These are phyloP conservation scores for Phycodurus eques DNA, from an alignment of 2,113 vertebrate genomes.

Conservation along the genomic window DNA sequence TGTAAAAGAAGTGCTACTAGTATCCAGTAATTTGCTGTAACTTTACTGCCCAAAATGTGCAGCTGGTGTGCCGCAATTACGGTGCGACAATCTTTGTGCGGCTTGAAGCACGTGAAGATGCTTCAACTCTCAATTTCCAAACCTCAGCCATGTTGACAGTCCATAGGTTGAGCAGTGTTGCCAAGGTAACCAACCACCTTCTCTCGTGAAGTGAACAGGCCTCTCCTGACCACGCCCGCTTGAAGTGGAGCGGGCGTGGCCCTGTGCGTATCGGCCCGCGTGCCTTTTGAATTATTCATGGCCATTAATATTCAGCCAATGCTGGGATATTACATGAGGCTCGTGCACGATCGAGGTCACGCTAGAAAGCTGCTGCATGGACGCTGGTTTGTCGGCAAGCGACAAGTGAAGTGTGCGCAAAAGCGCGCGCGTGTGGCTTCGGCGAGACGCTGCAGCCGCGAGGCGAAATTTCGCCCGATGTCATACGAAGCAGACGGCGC, in stretches of 20 bases:
- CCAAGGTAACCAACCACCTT: not conserved
- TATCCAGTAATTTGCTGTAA: not conserved
- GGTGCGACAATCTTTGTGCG: no score
- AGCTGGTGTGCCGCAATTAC: no score
- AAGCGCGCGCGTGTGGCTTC: not conserved
- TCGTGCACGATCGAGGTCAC: not conserved
- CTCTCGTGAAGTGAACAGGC: not conserved
- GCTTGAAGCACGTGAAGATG: no score
- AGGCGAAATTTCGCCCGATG: no score
- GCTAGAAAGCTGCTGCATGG: not conserved
- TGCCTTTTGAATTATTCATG: conserved; percentile 42
- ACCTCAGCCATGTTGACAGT: not conserved
- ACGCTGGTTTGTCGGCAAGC: not conserved
- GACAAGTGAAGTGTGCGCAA: not conserved
- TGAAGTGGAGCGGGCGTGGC: conserved; percentile 30
- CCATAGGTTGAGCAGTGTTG: not conserved
- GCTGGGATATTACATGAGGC: conserved; percentile 32
- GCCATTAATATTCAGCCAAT: conserved; percentile 37
- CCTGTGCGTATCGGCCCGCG: not conserved
- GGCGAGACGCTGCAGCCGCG: no score
- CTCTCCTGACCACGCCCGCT: conserved; percentile 31
- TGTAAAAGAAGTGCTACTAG: no score
- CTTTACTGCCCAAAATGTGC: no score
- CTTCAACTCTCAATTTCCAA: no score
- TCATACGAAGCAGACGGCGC: no score